phyloP scores from a whole-genome alignment of 2,113 vertebrate species.

The Prochilodus magdalenae region DNA sequence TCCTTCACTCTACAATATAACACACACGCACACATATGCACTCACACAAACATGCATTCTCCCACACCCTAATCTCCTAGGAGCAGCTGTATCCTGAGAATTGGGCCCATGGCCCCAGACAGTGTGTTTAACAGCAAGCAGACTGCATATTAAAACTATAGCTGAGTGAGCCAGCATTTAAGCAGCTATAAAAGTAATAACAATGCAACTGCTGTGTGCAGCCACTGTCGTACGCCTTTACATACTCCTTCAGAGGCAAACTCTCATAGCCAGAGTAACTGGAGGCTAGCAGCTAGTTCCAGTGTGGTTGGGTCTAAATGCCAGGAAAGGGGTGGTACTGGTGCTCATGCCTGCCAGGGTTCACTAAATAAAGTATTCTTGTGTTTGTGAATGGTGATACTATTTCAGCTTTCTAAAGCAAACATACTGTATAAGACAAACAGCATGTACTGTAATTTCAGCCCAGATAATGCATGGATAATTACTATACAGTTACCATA shows the following conservation, averaged over 20 bases:
- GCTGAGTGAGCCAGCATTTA: constrained; percentile 46
- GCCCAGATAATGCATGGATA: not conserved
- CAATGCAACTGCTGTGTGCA: constrained; percentile 49
- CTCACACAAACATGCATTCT: constrained; percentile 7
- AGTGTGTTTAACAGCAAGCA: constrained; percentile 65
- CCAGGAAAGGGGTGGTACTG: not conserved
- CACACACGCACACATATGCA: constrained; percentile 5
- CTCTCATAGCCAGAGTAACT: constrained; percentile 13
- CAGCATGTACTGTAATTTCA: not conserved
- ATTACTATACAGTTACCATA: constrained; percentile 60
- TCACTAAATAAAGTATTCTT: not conserved
- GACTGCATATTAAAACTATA: constrained; percentile 58
- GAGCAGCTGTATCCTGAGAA: constrained; percentile 64
- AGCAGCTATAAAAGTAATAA: constrained; percentile 45
- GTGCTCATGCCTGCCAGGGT: not conserved
- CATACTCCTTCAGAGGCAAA: constrained; percentile 28
- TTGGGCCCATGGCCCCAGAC: constrained; percentile 45
- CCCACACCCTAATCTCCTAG: constrained; percentile 56
- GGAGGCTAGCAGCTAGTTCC: constrained; percentile 13
- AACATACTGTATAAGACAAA: not conserved
- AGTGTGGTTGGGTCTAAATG: constrained; percentile 7
- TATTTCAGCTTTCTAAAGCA: not conserved
- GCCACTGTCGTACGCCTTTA: constrained; percentile 37
- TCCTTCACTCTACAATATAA: not conserved
- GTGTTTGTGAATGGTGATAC: not conserved